Base-by-base conservation (phyloP, 2,797 vertebrate genomes). In the Poeciliopsis paucimaculata region DNA sequence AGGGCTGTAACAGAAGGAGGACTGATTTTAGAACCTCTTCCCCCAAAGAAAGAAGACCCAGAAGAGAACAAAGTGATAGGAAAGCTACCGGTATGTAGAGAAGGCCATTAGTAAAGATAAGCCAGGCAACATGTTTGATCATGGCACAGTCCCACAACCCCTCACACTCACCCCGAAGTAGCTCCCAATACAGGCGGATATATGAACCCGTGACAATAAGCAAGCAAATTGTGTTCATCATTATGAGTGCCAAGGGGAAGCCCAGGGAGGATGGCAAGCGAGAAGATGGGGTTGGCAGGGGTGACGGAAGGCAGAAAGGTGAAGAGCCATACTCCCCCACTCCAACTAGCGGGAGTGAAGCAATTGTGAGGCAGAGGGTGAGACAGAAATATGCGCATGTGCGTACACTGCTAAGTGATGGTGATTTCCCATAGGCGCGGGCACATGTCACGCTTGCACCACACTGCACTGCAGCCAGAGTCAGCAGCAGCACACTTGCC, bases 1-100 rank as follows among this genome's bases (percentile, higher is more conserved):
- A 92, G 0, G 98, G 98, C 90, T 98, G 95, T 16, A 98, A 96
- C 82, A 99, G 95, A 2, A 99, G 95, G 18, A 99, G 96, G 34
- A 98, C 77, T 0, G 97, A 97, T 91, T 98, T 98, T 84, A 98
- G 94, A 45, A 97, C 97, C 85, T 99, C 97, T 0, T 98, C 97
- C 0, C 97, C 96, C 70, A 98, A 93, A 0, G 97, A 95, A 76
- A 98, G 96, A 86, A 98, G 97, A 85, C 96, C 96, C 80, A 98
- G 96, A 73, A 96, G 95, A 49, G 97, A 98, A 86, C 97, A 97
- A 87, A 99, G 97, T 73, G 97, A 97, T 78, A 98, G 96, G 94
- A 99, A 98, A 86, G 98, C 98, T 85, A 99, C 97, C 0, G 98
- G 98, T 64, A 98, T 97, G 88, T 98, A 98, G 20, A 99, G 97